Conservation (phyloP, 1,140 invertebrate genomes). For the Euwallacea similis region DNA sequence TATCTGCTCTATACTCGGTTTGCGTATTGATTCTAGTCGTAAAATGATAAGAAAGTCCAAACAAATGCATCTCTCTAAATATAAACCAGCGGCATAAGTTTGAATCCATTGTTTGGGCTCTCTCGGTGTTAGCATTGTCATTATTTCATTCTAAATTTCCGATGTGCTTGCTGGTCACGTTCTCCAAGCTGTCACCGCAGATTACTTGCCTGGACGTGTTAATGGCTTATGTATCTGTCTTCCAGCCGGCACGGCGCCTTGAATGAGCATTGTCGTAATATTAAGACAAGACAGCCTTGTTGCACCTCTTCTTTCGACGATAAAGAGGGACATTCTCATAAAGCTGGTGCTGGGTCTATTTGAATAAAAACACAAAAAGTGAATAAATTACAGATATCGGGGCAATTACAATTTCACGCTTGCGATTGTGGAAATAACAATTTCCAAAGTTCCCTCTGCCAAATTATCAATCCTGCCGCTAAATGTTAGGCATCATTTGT, state of each 20-base stretch:
- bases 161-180: conserved; percentile 50
- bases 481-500: conserved; percentile 49
- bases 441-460: conserved; percentile 42
- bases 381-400: conserved; percentile 51
- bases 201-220: conserved; percentile 49
- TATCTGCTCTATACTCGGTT: too few relatives aligned
- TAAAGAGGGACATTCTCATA: too few relatives aligned
- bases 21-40: too few relatives aligned
- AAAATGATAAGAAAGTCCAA: too few relatives aligned
- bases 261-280: conserved; percentile 9
- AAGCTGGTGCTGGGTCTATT: too few relatives aligned
- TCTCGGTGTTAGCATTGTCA: conserved; percentile 10
- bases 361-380: conserved; percentile 47
- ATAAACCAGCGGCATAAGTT: too few relatives aligned
- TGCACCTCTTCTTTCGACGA: too few relatives aligned
- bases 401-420: conserved; percentile 47
- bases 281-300: not conserved
- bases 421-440: conserved; percentile 46
- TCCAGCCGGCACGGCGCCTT: conserved; percentile 19
- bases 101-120: not conserved
- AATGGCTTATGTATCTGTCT: conserved; percentile 44
- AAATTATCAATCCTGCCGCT: conserved; percentile 51
- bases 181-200: conserved; percentile 49
- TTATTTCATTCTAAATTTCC: conserved; percentile 24
- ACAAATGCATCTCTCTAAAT: too few relatives aligned